These are phyloP conservation scores for Nomada fabriciana DNA, from an alignment of 2,888 invertebrate species.

Conservation along the genomic window DNA sequence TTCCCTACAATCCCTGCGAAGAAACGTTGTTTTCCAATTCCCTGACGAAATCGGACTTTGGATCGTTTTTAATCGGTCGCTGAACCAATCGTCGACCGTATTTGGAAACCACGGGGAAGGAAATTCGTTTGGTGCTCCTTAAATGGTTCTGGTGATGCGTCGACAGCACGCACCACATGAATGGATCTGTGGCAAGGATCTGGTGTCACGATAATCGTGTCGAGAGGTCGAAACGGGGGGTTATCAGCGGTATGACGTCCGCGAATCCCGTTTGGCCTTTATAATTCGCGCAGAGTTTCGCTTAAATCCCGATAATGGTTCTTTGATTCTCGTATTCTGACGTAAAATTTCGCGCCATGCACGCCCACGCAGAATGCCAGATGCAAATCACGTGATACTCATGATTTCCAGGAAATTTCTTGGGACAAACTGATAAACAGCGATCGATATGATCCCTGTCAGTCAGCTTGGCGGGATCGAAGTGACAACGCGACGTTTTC, in stretches of 20 bases:
- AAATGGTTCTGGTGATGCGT: slow-evolving; percentile 26
- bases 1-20: not conserved
- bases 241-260: slow-evolving; percentile 62
- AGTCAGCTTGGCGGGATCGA: slow-evolving; percentile 27
- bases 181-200: slow-evolving; percentile 58
- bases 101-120: slow-evolving; percentile 5
- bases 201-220: slow-evolving; percentile 62
- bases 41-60: not conserved
- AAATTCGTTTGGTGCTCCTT: slow-evolving; percentile 34
- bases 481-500: not conserved
- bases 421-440: not conserved
- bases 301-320: slow-evolving; percentile 36
- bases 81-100: slow-evolving; percentile 16
- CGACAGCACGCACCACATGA: slow-evolving; percentile 22
- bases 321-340: slow-evolving; percentile 27
- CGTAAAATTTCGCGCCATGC: slow-evolving; percentile 34
- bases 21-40: slow-evolving; percentile 14
- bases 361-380: slow-evolving; percentile 22
- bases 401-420: slow-evolving; percentile 30
- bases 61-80: slow-evolving; percentile 2
- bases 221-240: slow-evolving; percentile 61
- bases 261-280: slow-evolving; percentile 26
- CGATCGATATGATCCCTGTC: slow-evolving; percentile 10
- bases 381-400: slow-evolving; percentile 52
- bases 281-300: slow-evolving; percentile 24